These are phyloP conservation scores for Muscicapa comitata DNA, from an alignment of 2,797 vertebrate species.

Conservation along the genomic window DNA sequence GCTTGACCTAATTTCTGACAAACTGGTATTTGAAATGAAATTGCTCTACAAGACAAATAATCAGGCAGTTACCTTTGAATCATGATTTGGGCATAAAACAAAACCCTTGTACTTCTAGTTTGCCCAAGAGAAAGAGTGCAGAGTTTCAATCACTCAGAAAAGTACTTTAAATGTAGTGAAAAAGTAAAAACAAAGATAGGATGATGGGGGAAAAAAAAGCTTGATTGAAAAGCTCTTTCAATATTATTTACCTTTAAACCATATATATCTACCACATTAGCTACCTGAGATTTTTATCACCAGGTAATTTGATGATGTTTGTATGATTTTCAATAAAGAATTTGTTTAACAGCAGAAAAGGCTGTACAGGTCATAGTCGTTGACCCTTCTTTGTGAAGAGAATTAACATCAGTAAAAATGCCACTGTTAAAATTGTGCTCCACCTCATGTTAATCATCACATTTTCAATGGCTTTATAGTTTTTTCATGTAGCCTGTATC, in stretches of 20 bases:
- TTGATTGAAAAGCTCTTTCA: neutral
- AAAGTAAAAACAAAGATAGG: neutral
- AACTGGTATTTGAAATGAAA: neutral
- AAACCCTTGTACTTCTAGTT: neutral
- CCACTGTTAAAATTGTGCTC: neutral
- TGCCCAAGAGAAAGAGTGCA: neutral
- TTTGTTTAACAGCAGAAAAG: neutral
- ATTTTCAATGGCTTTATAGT: neutral
- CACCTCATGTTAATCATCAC: neutral
- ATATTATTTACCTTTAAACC: neutral
- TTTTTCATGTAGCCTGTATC: neutral
- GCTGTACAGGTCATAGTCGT: neutral
- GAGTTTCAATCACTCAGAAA: neutral
- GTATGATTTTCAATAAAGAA: neutral
- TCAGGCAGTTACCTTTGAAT: neutral
- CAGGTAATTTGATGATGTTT: neutral
- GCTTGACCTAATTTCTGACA: neutral
- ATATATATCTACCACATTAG: neutral
- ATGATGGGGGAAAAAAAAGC: neutral
- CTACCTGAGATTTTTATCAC: neutral
- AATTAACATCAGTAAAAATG: neutral
- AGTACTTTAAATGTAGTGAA: neutral
- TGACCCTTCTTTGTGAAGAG: neutral
- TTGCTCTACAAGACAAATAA: neutral
- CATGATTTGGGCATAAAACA: neutral